Conservation (phyloP, 1,140 invertebrate species). For the Lordiphosa stackelbergi region DNA sequence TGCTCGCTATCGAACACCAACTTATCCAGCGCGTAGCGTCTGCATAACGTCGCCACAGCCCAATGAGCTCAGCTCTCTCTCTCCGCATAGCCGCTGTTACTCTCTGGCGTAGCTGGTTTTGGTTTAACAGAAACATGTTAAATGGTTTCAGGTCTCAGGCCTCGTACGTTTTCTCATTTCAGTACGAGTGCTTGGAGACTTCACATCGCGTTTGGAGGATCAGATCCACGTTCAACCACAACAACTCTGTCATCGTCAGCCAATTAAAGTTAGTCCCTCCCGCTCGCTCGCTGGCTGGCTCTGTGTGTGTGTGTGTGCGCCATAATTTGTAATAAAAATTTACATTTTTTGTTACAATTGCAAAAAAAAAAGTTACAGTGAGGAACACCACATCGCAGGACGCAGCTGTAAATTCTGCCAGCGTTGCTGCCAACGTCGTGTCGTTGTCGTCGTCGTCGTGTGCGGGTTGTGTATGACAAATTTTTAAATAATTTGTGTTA, state of each 20-base stretch:
- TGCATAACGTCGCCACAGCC: not conserved
- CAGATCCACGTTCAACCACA: conserved; percentile 71
- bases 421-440: conserved; percentile 24
- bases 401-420: conserved; percentile 44
- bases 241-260: conserved; percentile 56
- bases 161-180: conserved; percentile 25
- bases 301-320: conserved; percentile 46
- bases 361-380: conserved; percentile 20
- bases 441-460: conserved; percentile 48
- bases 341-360: conserved; percentile 36
- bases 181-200: conserved; percentile 67
- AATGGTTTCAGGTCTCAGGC: conserved; percentile 11
- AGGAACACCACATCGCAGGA: conserved; percentile 32
- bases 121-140: conserved; percentile 15
- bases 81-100: not conserved
- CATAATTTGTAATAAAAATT: conserved; percentile 35
- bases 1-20: not conserved
- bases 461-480: conserved; percentile 43
- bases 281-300: conserved; percentile 44
- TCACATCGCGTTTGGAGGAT: conserved; percentile 76
- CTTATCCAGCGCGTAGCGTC: conserved; percentile 4
- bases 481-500: conserved; percentile 23
- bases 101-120: not conserved
- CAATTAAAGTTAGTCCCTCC: conserved; percentile 35
- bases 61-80: not conserved